Base-by-base conservation (phyloP, 2,113 vertebrate genomes). In the Phoxinus phoxinus region DNA sequence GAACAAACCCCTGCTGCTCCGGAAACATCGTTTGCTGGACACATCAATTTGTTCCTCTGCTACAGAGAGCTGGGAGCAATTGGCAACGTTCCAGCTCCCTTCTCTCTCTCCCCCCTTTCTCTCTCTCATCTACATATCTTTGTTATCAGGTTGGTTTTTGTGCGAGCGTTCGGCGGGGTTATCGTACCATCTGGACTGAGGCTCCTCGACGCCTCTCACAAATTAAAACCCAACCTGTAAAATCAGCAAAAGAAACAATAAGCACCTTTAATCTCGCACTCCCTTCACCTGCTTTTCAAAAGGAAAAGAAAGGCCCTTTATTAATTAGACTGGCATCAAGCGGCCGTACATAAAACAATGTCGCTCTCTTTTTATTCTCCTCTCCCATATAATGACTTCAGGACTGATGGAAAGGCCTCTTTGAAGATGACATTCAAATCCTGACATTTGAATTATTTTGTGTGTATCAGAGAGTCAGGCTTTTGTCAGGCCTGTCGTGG, bases 371-470 rank as follows among this genome's bases (percentile, higher is more conserved):
- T 96, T 95, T 95, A 94, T 93, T 92, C 93, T 92, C 87, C 87
- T 88, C 83, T 91, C 90, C 93, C 92, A 95, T 95, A 96, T 97
- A 97, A 97, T 98, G 96, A 96, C 95, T 96, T 94, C 94, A 94
- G 86, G 89, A 94, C 95, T 98, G 96, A 97, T 96, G 96, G 97
- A 97, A 97, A 97, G 96, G 95, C 48, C 95, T 97, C 97, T 98
- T 98, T 98, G 96, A 98, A 96, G 96, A 97, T 97, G 97, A 97
- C 97, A 98, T 98, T 99, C 96, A 98, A 97, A 98, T 94, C 95
- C 95, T 98, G 97, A 99, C 97, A 99, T 98, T 99, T 98, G 96
- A 97, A 98, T 98, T 96, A 97, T 97, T 89, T 96, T 96, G 96
- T 98, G 97, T 97, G 97, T 93, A 93, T 93, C 92, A 91, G 96